Percentiles rank a stretch among this genome's conserved stretches.
Evolutionary conservation across 2,888 invertebrate species (phyloP).

Genomic region (Drepana falcataria): DNA sequence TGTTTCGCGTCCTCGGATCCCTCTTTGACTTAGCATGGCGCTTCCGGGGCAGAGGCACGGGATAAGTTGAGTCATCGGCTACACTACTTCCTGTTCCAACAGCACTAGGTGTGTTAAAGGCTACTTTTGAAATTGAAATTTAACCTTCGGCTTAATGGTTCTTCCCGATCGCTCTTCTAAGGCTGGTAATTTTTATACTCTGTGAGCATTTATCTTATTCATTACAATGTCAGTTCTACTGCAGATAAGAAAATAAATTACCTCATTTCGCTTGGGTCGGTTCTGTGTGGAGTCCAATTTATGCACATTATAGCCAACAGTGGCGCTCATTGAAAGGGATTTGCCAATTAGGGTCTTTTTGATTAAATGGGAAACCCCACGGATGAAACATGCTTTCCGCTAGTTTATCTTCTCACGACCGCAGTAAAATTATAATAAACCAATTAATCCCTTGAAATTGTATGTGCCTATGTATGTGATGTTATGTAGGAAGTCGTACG

Average conservation of each 20-base stretch:
- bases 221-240: conserved; percentile 29
- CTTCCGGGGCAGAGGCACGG: conserved; percentile 45
- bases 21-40: conserved; percentile 35
- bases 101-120: conserved; percentile 16
- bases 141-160: background rate
- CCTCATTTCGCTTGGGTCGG: conserved; percentile 47
- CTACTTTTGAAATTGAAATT: background rate
- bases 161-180: background rate
- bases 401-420: conserved; percentile 36
- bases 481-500: too few species aligned
- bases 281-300: conserved; percentile 53
- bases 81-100: conserved; percentile 40
- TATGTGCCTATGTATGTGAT: too few species aligned
- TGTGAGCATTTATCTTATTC: conserved; percentile 2
- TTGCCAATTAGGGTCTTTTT: conserved; percentile 56
- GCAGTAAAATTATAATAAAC: background rate
- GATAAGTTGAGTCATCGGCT: conserved; percentile 40
- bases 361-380: conserved; percentile 53
- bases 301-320: conserved; percentile 48
- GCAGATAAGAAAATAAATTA: conserved; percentile 33
- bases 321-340: conserved; percentile 54
- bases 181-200: background rate
- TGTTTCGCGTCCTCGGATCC: conserved; percentile 27
- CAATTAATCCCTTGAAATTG: too few species aligned
- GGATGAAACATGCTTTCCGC: conserved; percentile 48